Evolutionary conservation across 2,797 vertebrate species (phyloP), one percentile per base, ranked within the genome.

Genomic region (Aselliscus stoliczkanus): DNA sequence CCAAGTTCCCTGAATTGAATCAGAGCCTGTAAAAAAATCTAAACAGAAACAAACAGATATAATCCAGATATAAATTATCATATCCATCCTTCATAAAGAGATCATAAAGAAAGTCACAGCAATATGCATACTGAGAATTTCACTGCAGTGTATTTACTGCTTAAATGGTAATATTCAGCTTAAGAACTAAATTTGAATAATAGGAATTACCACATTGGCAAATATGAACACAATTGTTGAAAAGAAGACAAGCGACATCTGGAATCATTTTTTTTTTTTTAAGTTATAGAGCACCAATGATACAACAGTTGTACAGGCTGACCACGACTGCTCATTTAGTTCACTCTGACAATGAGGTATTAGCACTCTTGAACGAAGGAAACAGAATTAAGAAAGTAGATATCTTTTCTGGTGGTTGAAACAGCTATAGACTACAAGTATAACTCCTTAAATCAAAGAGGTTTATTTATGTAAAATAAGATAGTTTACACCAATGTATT

Each of bases 1-100:
- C 99, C 99, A 99, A 39, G 99, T 99, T 44, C 99, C 99, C 69
- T 99, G 99, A 98, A 99, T 99, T 85, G 99, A 99, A 98, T 99
- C 99, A 0, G 99, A 99, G 23, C 99, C 99, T 95, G 99, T 99
- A 98, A 99, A 99, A 97, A 99, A 99, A 98, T 99, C 99, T 99
- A 94, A 97, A 98, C 89, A 97, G 11, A 97, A 69, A 96, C 70
- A 97, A 67, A 93, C 1, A 97, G 47, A 82, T 93, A 8, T 44
- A 95, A 96, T 72, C 69, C 37, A 90, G 75, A 83, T n/a, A 37
- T 83, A 90, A 76, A 54, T 42, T 58, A 95, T 34, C 27, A 79
- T 34, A 50, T 17, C 11, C 21, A 81, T 10, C 81, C 60, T 31
- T 83, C n/a, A 50, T 23, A 79, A 93, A 62, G n/a, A 84, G 9